Evolutionary conservation across 2,888 invertebrate species (phyloP), one percentile per base, ranked within the genome.

Genomic region (Timema podura): DNA sequence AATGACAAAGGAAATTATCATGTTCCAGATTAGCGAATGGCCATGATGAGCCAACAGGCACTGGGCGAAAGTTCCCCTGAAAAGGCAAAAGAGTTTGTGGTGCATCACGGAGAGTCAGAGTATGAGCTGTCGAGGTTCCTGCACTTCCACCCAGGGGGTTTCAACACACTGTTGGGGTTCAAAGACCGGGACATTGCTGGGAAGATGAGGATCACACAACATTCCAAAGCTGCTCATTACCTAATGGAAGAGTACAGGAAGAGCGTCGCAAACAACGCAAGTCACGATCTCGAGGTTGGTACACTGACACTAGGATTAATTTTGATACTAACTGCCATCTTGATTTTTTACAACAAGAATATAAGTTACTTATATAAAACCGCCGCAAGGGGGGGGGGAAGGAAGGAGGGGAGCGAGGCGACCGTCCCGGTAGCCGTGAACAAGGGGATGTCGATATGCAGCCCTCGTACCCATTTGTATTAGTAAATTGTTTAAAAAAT

Each of bases 121-220:
- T 91, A 91, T 80, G 87, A 92, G 77, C 82, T 92, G 68, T 81
- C 85, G 65, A 79, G 82, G 49, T 91, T 92, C 77, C 76, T 90
- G 67, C 84, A 84, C 68, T 88, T 90, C 76, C 92, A 92, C 79
- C 92, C 92, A 0, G 92, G 92, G 0, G 92, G 92, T 0, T 79
- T 85, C 0, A 88, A 87, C 76, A 88, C 88, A 1, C 79, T 92
- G 0, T 81, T 84, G 74, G 80, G 80, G n/a, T 88, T 83, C 75
- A 81, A 83, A 76, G 85, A 85, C 6, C 85, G 83, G 76, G 85
- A 85, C 68, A 80, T 90, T 48, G 79, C 82, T 30, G 79, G 82
- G 16, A 86, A 84, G 13, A 85, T 90, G 84, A 76, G 78, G 64
- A 81, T 84, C 30, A 85, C 84, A 49, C 82, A 85, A 10, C 90